Evolutionary conservation across 2,888 invertebrate species (phyloP).

Genomic region (Patella pellucida): DNA sequence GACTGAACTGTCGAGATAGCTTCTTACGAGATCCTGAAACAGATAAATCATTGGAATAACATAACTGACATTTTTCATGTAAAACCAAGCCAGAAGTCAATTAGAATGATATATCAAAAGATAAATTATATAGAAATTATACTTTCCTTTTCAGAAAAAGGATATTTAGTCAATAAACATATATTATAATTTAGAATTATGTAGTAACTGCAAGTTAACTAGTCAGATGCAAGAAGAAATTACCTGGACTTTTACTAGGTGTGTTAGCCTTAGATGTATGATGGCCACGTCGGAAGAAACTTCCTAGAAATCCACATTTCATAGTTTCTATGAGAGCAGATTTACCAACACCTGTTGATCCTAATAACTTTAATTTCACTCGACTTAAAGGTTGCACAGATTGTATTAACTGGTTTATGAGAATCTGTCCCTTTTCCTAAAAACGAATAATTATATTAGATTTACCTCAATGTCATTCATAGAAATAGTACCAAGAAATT

Average conservation of each 20-base stretch:
- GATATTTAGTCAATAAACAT: too few relatives aligned
- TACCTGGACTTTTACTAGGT: too few relatives aligned
- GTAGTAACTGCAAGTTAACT: too few relatives aligned
- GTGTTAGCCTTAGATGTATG: constrained; percentile 22
- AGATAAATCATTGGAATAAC: background rate
- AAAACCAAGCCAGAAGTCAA: too few relatives aligned
- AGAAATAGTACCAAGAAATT: background rate
- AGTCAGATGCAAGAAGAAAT: too few relatives aligned
- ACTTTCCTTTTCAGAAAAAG: too few relatives aligned
- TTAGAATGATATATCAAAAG: too few relatives aligned
- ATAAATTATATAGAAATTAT: too few relatives aligned
- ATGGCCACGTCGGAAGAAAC: constrained; percentile 74
- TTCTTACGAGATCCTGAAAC: constrained; percentile 25
- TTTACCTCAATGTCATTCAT: too few relatives aligned
- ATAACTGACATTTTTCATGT: too few relatives aligned
- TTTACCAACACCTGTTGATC: constrained; percentile 82
- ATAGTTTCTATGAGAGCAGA: constrained; percentile 79
- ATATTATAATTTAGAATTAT: too few relatives aligned
- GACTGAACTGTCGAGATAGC: constrained; percentile 59
- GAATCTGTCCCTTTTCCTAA: constrained; percentile 73
- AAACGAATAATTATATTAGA: constrained; percentile 16
- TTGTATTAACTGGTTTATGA: constrained; percentile 78
- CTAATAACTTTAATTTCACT: constrained; percentile 80
- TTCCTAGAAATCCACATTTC: constrained; percentile 79
- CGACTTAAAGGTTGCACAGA: constrained; percentile 70